Conservation (phyloP, 2,797 vertebrate species). For the Amniataba percoides region DNA sequence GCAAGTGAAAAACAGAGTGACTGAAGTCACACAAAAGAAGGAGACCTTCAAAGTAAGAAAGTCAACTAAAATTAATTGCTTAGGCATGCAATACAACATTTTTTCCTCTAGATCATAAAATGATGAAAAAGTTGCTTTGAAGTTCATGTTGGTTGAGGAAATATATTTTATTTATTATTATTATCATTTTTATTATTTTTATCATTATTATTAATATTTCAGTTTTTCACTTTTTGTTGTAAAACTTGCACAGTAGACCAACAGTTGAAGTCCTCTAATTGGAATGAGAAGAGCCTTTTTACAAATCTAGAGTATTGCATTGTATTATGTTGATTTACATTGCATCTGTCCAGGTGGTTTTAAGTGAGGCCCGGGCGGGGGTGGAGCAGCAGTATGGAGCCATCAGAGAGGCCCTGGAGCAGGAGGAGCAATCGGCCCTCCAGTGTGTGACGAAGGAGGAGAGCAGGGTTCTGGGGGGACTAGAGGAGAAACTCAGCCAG, state of each 20-base stretch:
- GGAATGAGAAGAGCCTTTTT: neutral
- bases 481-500: conserved; percentile 75
- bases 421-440: conserved; percentile 82
- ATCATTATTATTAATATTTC: neutral
- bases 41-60: conserved; percentile 71
- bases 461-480: conserved; percentile 73
- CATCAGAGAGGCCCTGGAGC: conserved; percentile 83
- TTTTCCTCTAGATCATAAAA: too few relatives aligned
- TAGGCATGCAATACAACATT: neutral
- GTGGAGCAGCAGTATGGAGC: conserved; percentile 83
- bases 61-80: neutral
- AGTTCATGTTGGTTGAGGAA: neutral
- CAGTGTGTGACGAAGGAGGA: conserved; percentile 82
- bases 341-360: conserved; percentile 63
- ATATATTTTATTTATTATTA: neutral
- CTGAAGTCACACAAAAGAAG: conserved; percentile 78
- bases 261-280: neutral
- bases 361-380: conserved; percentile 57
- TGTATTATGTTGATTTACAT: neutral
- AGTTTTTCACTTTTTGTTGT: neutral
- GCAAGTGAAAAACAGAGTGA: conserved; percentile 63
- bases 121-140: neutral
- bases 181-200: too few relatives aligned
- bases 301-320: neutral
- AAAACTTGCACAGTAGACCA: neutral